Base-by-base conservation (phyloP, 2,797 vertebrate species). In the Hozukius guyotensis region DNA sequence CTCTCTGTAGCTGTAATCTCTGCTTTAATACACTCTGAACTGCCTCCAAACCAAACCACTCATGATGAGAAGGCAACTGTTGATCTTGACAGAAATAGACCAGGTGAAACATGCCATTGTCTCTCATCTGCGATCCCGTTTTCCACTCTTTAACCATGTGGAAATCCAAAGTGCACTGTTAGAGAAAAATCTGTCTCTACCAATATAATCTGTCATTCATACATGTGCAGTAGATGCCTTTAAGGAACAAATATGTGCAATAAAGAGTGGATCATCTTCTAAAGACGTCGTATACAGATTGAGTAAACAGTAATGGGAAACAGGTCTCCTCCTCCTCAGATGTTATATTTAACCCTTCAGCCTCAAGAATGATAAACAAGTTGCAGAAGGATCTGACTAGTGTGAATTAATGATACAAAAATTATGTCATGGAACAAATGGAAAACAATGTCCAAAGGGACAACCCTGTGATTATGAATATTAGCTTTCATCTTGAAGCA, bases 21-120 rank as follows among this genome's bases (percentile, higher is more conserved):
- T 38, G 61, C 73, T 90, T 87, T 88, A 93, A 91, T 81, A 74
- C 42, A 10, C 80, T 87, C 74, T 84, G 67, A 90, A 90, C 72
- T 65, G 71, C 60, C 73, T 79, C 86, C 78, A 85, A 89, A 88
- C 60, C 72, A 81, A 86, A 75, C 38, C 72, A 36, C 74, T 85
- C n/a, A 38, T 31, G 32, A 85, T 74, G 85, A 84, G 62, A 84
- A 75, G 57, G 80, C 55, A 88, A 89, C 76, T 79, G 87, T 87
- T 88, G 78, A 88, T 85, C 81, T 78, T 78, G 69, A 89, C 73
- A 74, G 75, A 80, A 88, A 90, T 67, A 88, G 75, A 83, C 38
- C 4, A 42, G 16, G 67, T 85, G 42, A 82, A 81, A 83, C 65
- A 75, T 89, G 75, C 38, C 77, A 75, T 63, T 70, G 70, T 87